Conservation (phyloP, 1,140 invertebrate species). For the Eufriesea mexicana region DNA sequence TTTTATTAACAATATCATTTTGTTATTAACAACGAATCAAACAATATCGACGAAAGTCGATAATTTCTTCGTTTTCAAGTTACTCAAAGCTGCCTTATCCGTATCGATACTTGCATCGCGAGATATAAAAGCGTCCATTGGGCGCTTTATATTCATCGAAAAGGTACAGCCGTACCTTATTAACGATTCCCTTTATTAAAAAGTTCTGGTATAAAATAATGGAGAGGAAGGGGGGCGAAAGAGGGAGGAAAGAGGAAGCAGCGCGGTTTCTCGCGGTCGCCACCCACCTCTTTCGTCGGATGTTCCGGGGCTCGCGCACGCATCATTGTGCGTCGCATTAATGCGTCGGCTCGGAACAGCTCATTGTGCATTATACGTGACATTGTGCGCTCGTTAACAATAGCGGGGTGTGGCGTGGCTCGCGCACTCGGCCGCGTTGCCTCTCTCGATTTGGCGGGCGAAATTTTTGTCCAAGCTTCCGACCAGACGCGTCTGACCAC, state of each 20-base stretch:
- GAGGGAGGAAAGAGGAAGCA: too few species aligned
- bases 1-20: too few species aligned
- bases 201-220: background rate
- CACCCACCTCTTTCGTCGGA: background rate
- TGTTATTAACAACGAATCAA: too few species aligned
- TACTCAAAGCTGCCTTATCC: too few species aligned
- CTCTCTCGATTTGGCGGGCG: slow-evolving; percentile 58
- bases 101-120: too few species aligned
- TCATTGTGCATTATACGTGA: slow-evolving; percentile 70
- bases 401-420: slow-evolving; percentile 56
- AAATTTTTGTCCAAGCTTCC: slow-evolving; percentile 61
- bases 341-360: slow-evolving; percentile 58
- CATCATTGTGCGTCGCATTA: slow-evolving; percentile 61
- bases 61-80: too few species aligned
- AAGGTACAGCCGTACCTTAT: too few species aligned
- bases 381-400: slow-evolving; percentile 68
- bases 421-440: background rate
- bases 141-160: too few species aligned
- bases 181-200: background rate
- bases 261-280: background rate
- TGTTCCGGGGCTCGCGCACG: slow-evolving; percentile 27
- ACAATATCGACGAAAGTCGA: too few species aligned
- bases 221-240: background rate
- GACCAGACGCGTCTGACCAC: slow-evolving; percentile 38
- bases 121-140: too few species aligned